phyloP scores from a whole-genome alignment of 1,140 invertebrate genomes.

The Drosophila saltans region DNA sequence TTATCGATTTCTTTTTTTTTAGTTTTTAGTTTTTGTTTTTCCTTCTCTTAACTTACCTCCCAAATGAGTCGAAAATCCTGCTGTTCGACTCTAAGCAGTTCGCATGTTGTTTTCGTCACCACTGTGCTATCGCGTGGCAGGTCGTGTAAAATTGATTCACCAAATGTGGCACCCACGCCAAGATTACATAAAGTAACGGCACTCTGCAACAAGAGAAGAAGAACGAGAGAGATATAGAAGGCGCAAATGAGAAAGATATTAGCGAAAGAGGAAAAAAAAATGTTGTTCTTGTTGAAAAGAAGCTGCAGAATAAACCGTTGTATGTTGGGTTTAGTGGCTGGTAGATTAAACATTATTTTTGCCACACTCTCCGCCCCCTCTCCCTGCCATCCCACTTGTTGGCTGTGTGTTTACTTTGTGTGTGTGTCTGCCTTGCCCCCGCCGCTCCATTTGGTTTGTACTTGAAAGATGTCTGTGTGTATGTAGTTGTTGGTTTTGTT shows the following conservation, averaged over 20 bases:
- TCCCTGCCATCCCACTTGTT: neutral
- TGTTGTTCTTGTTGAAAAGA: neutral
- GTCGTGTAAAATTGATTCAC: conserved; percentile 89
- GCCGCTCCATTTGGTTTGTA: neutral
- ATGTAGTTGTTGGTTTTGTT: conserved; percentile 1
- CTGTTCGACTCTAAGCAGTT: conserved; percentile 89
- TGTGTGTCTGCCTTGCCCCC: neutral
- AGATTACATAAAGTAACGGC: conserved; percentile 87
- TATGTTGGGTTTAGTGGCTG: conserved; percentile 19
- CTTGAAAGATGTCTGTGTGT: conserved; percentile 10
- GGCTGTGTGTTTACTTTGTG: conserved; percentile 12
- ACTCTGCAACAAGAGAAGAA: conserved; percentile 84
- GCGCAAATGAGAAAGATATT: conserved; percentile 13
- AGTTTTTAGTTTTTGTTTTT: neutral
- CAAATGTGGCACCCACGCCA: conserved; percentile 90
- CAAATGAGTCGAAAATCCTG: conserved; percentile 90
- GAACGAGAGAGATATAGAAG: conserved; percentile 5
- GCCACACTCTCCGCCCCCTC: neutral
- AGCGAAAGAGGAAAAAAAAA: neutral
- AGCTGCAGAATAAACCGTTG: conserved; percentile 1
- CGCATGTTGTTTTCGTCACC: conserved; percentile 89
- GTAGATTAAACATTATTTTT: conserved; percentile 19
- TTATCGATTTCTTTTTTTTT: neutral
- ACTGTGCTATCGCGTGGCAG: conserved; percentile 89
- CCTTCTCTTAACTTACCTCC: conserved; percentile 86